These are phyloP conservation scores for Goniozus legneri DNA, from an alignment of 1,140 invertebrate genomes.

Conservation along the genomic window DNA sequence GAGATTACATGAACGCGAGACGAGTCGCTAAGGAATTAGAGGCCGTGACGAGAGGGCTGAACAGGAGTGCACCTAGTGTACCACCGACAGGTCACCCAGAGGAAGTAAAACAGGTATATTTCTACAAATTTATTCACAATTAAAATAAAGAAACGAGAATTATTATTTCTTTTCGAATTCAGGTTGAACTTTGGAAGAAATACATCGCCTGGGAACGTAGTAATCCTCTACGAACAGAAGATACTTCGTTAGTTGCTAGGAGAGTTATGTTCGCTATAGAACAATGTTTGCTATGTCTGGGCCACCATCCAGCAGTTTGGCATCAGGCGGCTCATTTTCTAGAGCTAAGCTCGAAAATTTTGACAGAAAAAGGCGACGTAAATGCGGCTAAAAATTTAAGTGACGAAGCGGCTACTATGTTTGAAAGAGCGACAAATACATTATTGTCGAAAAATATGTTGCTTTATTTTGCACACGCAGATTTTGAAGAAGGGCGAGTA, in stretches of 20 bases:
- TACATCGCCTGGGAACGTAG: slow-evolving; percentile 97
- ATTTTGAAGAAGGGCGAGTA: slow-evolving; percentile 95
- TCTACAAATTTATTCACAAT: background rate
- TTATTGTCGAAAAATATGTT: slow-evolving; percentile 89
- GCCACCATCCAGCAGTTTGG: slow-evolving; percentile 98
- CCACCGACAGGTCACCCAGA: slow-evolving; percentile 89
- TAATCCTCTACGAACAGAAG: slow-evolving; percentile 94
- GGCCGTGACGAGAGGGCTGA: slow-evolving; percentile 89
- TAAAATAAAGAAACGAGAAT: background rate
- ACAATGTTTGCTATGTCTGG: slow-evolving; percentile 92
- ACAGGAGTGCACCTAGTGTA: slow-evolving; percentile 89
- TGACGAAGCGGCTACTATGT: slow-evolving; percentile 90
- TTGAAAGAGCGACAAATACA: slow-evolving; percentile 86
- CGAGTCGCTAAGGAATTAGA: slow-evolving; percentile 97
- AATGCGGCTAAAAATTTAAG: slow-evolving; percentile 87
- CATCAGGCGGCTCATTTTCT: slow-evolving; percentile 96
- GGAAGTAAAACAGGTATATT: slow-evolving; percentile 84
- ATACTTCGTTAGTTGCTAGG: slow-evolving; percentile 86
- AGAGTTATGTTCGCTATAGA: slow-evolving; percentile 99
- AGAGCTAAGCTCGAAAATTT: slow-evolving; percentile 86
- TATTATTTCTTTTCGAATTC: slow-evolving; percentile 15
- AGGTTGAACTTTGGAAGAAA: slow-evolving; percentile 99
- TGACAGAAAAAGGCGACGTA: slow-evolving; percentile 94
- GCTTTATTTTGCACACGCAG: slow-evolving; percentile 96
- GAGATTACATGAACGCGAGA: slow-evolving; percentile 97